Percentiles rank a stretch among this genome's conserved stretches.
These are phyloP conservation scores for Cavia aperea DNA, from an alignment of 2,113 vertebrate genomes.

Conservation along the genomic window DNA sequence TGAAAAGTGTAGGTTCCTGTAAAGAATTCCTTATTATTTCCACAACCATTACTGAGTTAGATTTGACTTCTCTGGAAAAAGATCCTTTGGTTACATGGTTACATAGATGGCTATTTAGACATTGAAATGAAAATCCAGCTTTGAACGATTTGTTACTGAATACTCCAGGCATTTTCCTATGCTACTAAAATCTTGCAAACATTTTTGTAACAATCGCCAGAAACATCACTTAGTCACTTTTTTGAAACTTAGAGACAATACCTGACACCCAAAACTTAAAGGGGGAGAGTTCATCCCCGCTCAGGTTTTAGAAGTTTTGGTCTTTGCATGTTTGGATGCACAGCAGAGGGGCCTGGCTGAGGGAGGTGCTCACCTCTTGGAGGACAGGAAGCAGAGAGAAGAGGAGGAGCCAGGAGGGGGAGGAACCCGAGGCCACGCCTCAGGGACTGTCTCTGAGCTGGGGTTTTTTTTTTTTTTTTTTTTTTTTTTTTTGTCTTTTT, in stretches of 20 bases:
- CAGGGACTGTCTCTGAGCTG: not conserved
- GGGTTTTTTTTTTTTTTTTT: too few relatives aligned
- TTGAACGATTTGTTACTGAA: not conserved
- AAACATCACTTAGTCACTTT: not conserved
- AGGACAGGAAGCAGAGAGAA: not conserved
- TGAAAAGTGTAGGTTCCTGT: accelerated
- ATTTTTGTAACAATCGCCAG: not conserved
- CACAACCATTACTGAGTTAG: not conserved
- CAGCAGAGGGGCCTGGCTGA: not conserved
- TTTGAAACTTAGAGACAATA: not conserved
- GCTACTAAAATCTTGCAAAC: not conserved
- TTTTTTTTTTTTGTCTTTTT: too few relatives aligned
- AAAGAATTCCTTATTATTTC: not conserved
- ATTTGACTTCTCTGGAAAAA: not conserved
- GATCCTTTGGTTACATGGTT: not conserved
- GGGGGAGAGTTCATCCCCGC: not conserved
- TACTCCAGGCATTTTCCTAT: not conserved
- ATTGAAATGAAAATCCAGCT: not conserved
- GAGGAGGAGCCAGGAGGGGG: not conserved
- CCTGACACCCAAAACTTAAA: not conserved
- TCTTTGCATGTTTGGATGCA: too few relatives aligned
- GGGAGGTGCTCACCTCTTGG: not conserved
- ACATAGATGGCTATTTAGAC: not conserved
- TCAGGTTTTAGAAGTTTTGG: too few relatives aligned
- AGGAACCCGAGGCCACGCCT: not conserved